Conservation (phyloP, 2,113 vertebrate species). For the Paracanthobrama guichenoti region DNA sequence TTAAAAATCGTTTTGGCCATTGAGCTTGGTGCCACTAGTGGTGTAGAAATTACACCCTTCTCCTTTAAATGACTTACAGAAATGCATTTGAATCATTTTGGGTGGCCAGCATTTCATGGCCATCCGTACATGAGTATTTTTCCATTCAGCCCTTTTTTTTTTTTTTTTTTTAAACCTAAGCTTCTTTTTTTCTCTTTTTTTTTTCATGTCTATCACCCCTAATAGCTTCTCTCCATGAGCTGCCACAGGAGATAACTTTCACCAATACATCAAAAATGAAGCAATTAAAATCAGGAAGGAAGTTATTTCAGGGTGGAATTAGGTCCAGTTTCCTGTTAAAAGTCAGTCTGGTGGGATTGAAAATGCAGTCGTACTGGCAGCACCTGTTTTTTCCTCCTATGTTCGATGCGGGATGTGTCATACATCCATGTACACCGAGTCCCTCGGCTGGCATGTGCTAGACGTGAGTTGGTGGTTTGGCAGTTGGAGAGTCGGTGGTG, state of each 20-base stretch:
- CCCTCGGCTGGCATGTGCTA: conserved; percentile 1
- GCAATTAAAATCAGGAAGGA: conserved; percentile 63
- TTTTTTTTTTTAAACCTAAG: neutral
- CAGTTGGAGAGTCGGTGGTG: conserved; percentile 23
- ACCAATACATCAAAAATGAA: conserved; percentile 62
- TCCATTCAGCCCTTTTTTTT: neutral
- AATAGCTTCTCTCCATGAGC: conserved; percentile 49
- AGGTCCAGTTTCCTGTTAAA: conserved; percentile 42
- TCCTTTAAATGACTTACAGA: neutral
- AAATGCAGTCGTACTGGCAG: neutral
- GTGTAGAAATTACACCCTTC: neutral
- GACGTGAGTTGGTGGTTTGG: conserved; percentile 10
- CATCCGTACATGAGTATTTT: neutral
- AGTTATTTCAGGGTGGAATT: conserved; percentile 43
- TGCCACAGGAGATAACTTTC: conserved; percentile 51
- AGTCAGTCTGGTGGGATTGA: conserved; percentile 47
- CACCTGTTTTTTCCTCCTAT: conserved; percentile 38
- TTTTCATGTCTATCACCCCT: conserved; percentile 34
- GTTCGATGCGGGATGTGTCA: conserved; percentile 11
- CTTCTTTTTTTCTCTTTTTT: neutral
- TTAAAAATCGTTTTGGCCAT: neutral
- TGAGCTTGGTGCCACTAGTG: neutral
- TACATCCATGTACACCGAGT: conserved; percentile 17
- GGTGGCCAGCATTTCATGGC: neutral
- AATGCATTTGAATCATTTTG: neutral